phyloP scores from a whole-genome alignment of 2,797 vertebrate genomes.

The Enteromius mattozi region DNA sequence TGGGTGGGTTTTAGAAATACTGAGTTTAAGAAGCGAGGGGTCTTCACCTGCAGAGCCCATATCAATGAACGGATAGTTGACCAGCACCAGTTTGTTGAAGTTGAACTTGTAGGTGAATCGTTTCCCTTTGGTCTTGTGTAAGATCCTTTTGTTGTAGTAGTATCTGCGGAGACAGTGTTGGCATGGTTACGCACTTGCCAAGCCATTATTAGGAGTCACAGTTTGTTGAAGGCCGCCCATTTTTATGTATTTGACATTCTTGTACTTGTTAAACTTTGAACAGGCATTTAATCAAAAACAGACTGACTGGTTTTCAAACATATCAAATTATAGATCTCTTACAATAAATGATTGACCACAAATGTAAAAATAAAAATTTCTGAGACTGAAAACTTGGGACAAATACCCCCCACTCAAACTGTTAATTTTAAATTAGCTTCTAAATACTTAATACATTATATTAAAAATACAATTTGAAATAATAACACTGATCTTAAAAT shows the following conservation, averaged over 20 bases:
- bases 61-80: slow-evolving; percentile 89
- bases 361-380: not conserved
- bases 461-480: not conserved
- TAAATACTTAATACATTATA: not conserved
- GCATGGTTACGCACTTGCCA: slow-evolving; percentile 35
- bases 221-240: not conserved
- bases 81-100: slow-evolving; percentile 86
- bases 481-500: too few relatives aligned
- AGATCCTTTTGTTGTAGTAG: slow-evolving; percentile 86
- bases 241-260: slow-evolving; percentile 10
- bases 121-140: slow-evolving; percentile 87
- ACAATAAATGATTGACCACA: not conserved
- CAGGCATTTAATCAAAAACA: not conserved
- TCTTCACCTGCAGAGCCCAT: slow-evolving; percentile 79
- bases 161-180: slow-evolving; percentile 70
- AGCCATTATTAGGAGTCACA: slow-evolving; percentile 4
- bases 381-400: too few relatives aligned
- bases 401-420: not conserved
- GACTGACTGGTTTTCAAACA: not conserved
- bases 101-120: slow-evolving; percentile 88
- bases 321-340: not conserved
- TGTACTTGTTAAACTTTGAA: not conserved
- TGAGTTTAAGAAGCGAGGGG: not conserved
- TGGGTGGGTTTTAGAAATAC: not conserved
- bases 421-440: not conserved